Evolutionary conservation across 2,888 invertebrate species (phyloP).

Genomic region (Latrodectus elegans): DNA sequence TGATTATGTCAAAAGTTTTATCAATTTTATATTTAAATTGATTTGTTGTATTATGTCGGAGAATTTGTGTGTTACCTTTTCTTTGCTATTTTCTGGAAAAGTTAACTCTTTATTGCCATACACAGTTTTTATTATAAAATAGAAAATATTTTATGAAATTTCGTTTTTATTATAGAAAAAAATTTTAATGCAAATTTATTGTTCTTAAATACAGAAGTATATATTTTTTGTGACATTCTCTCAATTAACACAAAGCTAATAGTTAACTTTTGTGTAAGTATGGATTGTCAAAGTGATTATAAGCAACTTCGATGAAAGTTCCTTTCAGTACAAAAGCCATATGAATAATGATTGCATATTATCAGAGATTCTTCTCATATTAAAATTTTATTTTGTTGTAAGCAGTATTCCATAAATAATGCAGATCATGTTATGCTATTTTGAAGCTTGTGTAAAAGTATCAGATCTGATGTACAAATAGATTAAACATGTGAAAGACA

Average conservation of each 20-base stretch:
- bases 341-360: constrained; percentile 42
- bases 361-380: constrained; percentile 59
- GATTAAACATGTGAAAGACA: constrained; percentile 63
- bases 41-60: not conserved
- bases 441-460: constrained; percentile 60
- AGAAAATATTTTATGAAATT: not conserved
- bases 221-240: too few species aligned
- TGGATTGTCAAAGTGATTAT: not conserved
- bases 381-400: constrained; percentile 67
- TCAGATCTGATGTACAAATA: constrained; percentile 70
- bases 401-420: constrained; percentile 43
- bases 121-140: not conserved
- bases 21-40: constrained; percentile 30
- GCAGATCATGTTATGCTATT: constrained; percentile 35
- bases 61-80: not conserved
- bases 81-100: not conserved
- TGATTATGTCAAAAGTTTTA: constrained; percentile 28
- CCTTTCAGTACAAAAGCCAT: constrained; percentile 66
- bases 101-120: not conserved
- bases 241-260: not conserved
- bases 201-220: too few species aligned
- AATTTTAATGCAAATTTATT: not conserved
- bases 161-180: not conserved
- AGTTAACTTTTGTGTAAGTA: not conserved
- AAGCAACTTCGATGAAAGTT: constrained; percentile 35